phyloP scores from a whole-genome alignment of 2,888 invertebrate genomes.

The Cephalotes varians region DNA sequence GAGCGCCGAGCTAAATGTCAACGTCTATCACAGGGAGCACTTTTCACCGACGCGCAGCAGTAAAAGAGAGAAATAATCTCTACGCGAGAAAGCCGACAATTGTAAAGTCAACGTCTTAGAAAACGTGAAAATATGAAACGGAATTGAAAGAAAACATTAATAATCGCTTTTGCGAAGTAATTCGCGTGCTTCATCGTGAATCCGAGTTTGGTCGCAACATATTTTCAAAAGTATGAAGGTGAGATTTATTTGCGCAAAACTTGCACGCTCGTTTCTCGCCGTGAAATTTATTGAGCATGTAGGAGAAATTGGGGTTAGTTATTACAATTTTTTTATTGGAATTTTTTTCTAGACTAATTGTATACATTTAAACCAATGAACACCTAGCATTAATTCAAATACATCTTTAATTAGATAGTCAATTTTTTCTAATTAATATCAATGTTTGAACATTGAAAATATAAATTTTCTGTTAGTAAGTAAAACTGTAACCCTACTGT shows the following conservation, averaged over 20 bases:
- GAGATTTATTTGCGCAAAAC: background rate
- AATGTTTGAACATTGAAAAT: too few species aligned
- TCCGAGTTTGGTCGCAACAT: background rate
- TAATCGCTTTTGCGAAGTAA: background rate
- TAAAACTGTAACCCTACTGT: too few species aligned
- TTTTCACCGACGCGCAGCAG: background rate
- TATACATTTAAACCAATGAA: too few species aligned
- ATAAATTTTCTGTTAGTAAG: too few species aligned
- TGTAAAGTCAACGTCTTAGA: constrained; percentile 14
- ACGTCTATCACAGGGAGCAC: constrained; percentile 21
- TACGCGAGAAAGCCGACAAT: background rate
- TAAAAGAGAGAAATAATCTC: constrained; percentile 18
- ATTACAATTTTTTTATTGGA: too few species aligned
- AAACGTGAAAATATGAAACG: background rate
- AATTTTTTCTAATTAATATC: too few species aligned
- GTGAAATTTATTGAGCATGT: background rate
- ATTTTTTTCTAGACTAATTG: too few species aligned
- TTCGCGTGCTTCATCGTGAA: background rate
- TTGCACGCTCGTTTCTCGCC: background rate
- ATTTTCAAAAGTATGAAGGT: background rate
- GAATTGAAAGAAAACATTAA: background rate
- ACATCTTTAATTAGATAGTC: too few species aligned
- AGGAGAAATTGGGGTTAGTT: too few species aligned
- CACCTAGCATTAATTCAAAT: too few species aligned
- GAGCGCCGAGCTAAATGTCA: constrained; percentile 22